phyloP scores from a whole-genome alignment of 1,140 invertebrate species.

The Papilio xuthus region DNA sequence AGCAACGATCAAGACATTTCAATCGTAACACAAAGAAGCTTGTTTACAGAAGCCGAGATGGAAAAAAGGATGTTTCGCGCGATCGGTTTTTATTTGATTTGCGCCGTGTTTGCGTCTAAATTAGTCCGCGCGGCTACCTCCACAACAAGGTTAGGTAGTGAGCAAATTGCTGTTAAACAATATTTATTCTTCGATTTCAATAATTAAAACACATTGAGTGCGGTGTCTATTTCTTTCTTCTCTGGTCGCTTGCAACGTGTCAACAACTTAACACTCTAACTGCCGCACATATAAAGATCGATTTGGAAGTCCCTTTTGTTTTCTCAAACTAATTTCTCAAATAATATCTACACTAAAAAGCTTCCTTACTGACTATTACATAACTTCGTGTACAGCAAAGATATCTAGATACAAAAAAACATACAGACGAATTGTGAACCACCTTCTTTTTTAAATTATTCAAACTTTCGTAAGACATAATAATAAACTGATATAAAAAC shows the following conservation, averaged over 20 bases:
- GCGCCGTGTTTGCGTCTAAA: conserved; percentile 74
- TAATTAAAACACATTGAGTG: background rate
- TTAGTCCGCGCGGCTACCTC: conserved; percentile 64
- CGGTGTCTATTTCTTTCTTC: background rate
- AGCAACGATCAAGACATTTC: conserved; percentile 59
- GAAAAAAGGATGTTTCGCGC: conserved; percentile 79
- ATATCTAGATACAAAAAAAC: too few species aligned
- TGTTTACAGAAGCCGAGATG: conserved; percentile 76
- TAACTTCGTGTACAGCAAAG: too few species aligned
- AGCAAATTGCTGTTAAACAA: conserved; percentile 46
- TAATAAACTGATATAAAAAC: too few species aligned
- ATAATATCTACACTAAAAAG: too few species aligned
- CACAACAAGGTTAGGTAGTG: conserved; percentile 37
- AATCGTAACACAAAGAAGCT: conserved; percentile 51
- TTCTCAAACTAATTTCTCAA: too few species aligned
- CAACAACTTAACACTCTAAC: background rate
- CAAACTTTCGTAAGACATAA: too few species aligned
- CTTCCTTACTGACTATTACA: too few species aligned
- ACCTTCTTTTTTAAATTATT: too few species aligned
- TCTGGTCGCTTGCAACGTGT: background rate
- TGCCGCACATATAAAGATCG: too few species aligned
- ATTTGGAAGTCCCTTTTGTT: too few species aligned
- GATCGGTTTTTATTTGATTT: conserved; percentile 81
- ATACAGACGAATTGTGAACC: too few species aligned
- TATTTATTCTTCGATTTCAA: conserved; percentile 37